Base-by-base conservation (phyloP, 2,797 vertebrate genomes). In the Trachops cirrhosus region DNA sequence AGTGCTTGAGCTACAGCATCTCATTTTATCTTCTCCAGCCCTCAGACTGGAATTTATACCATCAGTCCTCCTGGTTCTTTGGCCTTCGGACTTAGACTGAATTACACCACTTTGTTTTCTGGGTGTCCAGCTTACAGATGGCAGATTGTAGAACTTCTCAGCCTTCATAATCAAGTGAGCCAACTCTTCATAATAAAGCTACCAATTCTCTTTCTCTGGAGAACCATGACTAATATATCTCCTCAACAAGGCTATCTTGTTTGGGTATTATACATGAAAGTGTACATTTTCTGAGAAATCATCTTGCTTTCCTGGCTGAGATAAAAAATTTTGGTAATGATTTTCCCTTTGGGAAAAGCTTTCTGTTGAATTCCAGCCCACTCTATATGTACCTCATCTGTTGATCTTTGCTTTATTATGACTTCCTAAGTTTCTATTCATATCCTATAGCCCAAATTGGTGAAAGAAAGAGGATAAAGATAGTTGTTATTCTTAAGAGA, bases 211-310 rank as follows among this genome's bases (percentile, higher is more conserved):
- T 50, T 62, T 52, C 41, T 73, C 52, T 62, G 67, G 64, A 73
- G 44, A 73, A 11, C 4, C 5, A 1, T 62, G 15, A 59, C 14
- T 62, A 79, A 62, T 3, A 3, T 9, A 19, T 11, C 44, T 77
- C 5, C 41, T 6, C 21, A 70, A 16, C 0, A 59, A 6, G n/a
- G 3, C 0, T 22, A 10, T 46, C 24, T 34, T 54, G 0, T 37
- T 54, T 83, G 41, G 8, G 7, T 6, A 86, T 19, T 9, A 12
- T 5, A 19, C 24, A 26, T 9, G 39, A 79, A 52, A 84, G 41
- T 37, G 5, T n/a, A 48, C 44, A 14, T 74, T 94, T 89, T 91
- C 52, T 34, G 54, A 73, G 79, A 91, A 91, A 89, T 74, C 29
- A 7, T 57, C 6, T 75, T 62, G 29, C 5, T 46, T 92, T 73